Percentiles rank a stretch among this genome's conserved stretches.
Evolutionary conservation across 1,140 invertebrate genomes (phyloP).

Genomic region (Drosophila lacertosa): DNA sequence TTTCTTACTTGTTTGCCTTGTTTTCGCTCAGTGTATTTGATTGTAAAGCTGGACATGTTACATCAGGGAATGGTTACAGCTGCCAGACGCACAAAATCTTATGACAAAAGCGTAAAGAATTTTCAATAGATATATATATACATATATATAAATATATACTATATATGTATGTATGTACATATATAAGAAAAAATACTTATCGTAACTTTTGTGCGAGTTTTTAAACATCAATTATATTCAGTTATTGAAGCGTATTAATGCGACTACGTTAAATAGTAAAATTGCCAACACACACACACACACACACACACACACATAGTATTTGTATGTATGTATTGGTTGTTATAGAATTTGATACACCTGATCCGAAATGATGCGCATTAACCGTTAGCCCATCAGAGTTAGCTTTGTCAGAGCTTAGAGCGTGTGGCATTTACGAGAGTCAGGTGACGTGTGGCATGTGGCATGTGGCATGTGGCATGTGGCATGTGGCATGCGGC

Average conservation of each 20-base stretch:
- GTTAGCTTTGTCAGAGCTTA: conserved; percentile 23
- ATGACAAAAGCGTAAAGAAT: conserved; percentile 64
- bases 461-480: conserved; percentile 23
- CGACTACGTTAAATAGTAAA: conserved; percentile 46
- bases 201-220: conserved; percentile 70
- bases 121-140: conserved; percentile 44
- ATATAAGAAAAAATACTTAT: conserved; percentile 62
- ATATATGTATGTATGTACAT: conserved; percentile 6
- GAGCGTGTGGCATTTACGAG: conserved; percentile 32
- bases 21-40: background rate
- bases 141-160: background rate
- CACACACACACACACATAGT: conserved; percentile 11
- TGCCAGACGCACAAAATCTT: conserved; percentile 65
- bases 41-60: background rate
- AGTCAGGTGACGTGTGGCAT: conserved; percentile 27
- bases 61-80: conserved; percentile 51
- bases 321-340: no score
- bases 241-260: conserved; percentile 73
- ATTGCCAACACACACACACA: background rate
- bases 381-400: conserved; percentile 40
- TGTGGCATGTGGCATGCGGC: conserved; percentile 3
- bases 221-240: conserved; percentile 77
- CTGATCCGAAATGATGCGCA: conserved; percentile 38
- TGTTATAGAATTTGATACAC: conserved; percentile 24
- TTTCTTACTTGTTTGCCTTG: no score